Evolutionary conservation across 2,797 vertebrate species (phyloP), one percentile per base, ranked within the genome.

Genomic region (Xenentodon cancila): DNA sequence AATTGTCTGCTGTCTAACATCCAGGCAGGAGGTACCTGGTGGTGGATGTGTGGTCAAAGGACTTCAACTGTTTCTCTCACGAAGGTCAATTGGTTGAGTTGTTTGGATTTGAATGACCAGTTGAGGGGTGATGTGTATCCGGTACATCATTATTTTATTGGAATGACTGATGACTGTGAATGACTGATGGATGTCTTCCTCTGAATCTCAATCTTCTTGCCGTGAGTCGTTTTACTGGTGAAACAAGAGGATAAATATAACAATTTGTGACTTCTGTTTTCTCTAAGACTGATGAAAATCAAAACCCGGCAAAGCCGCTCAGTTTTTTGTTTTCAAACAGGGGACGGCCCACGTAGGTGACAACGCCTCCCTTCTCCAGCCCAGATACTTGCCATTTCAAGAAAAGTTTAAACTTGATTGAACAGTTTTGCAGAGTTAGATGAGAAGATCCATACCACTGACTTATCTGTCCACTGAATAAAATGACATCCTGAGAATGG

Each of bases 151-250:
- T 58, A 62, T 53, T 73, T 76, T 66, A 58, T 76, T 55, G 68
- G 66, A 61, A 61, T 72, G 67, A 69, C 47, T 60, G 44, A 42
- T 63, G 63, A 25, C 3, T 44, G 56, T 42, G 65, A 59, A 52
- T 77, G 64, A 67, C 64, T 53, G 65, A 83, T 72, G 52, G 69
- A 75, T 12, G 55, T 22, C 46, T 43, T 65, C 32, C 17, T 58
- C 58, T 68, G 79, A 81, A 82, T 86, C 75, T 16, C 79, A 75
- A 82, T 40, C 54, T 63, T 42, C 59, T 64, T 30, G 17, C 73
- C 55, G 7, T 50, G 58, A 20, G 51, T 63, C 59, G 71, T 75
- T 59, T 20, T 37, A 25, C 30, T 61, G 22, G 15, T 9, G 27
- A 70, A 59, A 42, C 42, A 11, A 8, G 52, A 45, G 64, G 58